phyloP scores from a whole-genome alignment of 2,797 vertebrate species.

The Calcarius lapponicus region DNA sequence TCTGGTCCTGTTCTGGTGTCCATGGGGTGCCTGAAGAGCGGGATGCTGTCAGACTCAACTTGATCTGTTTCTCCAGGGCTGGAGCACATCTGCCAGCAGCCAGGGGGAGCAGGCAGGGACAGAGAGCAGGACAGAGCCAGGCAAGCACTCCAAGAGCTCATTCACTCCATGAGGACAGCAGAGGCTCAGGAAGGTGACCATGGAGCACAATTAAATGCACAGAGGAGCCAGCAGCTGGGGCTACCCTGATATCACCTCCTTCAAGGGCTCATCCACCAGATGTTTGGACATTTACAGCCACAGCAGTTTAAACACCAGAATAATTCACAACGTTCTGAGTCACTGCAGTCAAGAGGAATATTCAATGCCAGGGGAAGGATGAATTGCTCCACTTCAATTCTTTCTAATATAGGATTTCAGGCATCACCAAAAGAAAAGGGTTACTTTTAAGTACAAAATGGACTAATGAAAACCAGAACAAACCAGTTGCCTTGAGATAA shows the following conservation, averaged over 20 bases:
- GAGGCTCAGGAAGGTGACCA: background rate
- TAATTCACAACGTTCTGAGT: background rate
- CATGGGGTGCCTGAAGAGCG: fast-evolving
- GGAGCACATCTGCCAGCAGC: background rate
- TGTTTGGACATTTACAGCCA: background rate
- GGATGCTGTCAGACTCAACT: background rate
- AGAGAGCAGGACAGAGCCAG: background rate
- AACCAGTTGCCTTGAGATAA: background rate
- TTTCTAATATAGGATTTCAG: background rate
- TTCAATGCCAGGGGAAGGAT: background rate
- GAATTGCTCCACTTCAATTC: background rate
- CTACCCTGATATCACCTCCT: fast-evolving
- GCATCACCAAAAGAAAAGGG: background rate
- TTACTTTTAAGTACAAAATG: background rate
- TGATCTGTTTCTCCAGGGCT: background rate
- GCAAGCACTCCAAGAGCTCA: background rate
- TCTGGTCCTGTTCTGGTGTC: background rate
- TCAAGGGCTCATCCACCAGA: background rate
- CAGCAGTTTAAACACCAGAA: background rate
- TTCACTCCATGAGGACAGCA: background rate
- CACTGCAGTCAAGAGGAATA: background rate
- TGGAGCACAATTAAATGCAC: background rate
- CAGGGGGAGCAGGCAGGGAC: background rate
- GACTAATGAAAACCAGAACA: background rate
- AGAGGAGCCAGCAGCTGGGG: background rate